phyloP scores from a whole-genome alignment of 2,888 invertebrate species.

The Serripes groenlandicus region DNA sequence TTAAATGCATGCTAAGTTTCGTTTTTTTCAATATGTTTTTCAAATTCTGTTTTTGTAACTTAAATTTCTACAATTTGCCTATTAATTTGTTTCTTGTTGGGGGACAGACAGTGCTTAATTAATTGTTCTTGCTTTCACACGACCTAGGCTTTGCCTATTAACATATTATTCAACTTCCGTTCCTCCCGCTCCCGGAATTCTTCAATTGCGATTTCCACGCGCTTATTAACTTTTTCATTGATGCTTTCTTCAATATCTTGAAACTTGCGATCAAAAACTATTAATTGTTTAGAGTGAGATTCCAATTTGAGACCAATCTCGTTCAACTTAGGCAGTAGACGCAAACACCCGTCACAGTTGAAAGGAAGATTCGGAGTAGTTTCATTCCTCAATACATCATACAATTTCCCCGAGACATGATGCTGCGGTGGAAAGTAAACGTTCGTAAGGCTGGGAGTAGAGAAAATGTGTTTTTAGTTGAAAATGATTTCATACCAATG shows the following conservation, averaged over 20 bases:
- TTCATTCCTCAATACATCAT: constrained; percentile 19
- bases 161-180: constrained; percentile 29
- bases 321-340: constrained; percentile 16
- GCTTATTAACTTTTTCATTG: neutral
- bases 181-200: constrained; percentile 22
- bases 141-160: no score
- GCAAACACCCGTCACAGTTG: constrained; percentile 16
- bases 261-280: neutral
- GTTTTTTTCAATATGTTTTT: no score
- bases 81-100: no score
- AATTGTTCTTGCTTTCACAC: no score
- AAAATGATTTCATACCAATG: no score
- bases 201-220: constrained; percentile 26
- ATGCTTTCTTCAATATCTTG: neutral
- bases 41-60: no score
- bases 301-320: neutral
- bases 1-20: no score
- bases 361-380: constrained; percentile 15
- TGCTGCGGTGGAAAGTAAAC: no score
- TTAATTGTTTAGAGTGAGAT: neutral
- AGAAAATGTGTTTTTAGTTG: no score
- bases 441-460: no score
- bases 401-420: constrained; percentile 17
- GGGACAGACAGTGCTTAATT: no score
- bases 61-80: no score